These are phyloP conservation scores for Axea sp. DNA, from an alignment of 2,888 invertebrate genomes.

Conservation along the genomic window DNA sequence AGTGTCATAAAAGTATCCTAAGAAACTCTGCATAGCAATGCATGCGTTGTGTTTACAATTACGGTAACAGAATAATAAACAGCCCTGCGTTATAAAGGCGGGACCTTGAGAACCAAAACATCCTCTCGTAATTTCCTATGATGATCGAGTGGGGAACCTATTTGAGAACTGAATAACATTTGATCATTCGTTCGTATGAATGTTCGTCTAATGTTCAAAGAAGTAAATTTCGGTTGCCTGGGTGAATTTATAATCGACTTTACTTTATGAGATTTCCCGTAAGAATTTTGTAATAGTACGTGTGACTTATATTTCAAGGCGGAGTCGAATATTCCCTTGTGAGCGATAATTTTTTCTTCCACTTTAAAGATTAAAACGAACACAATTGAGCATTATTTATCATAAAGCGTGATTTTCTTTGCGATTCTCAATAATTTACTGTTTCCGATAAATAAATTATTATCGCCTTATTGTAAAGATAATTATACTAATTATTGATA, in stretches of 20 bases:
- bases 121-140: too few species aligned
- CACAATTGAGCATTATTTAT: too few species aligned
- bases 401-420: too few species aligned
- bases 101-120: too few species aligned
- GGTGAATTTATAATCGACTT: conserved; percentile 23
- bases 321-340: conserved; percentile 16
- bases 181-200: too few species aligned
- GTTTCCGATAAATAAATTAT: too few species aligned
- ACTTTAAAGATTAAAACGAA: conserved; percentile 17
- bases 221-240: conserved; percentile 12
- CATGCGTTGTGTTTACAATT: conserved; percentile 43
- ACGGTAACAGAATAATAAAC: conserved; percentile 46
- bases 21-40: conserved; percentile 21
- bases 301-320: conserved; percentile 29
- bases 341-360: conserved; percentile 7
- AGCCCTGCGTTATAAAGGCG: conserved; percentile 32
- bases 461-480: too few species aligned
- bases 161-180: too few species aligned
- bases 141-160: too few species aligned
- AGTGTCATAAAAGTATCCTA: conserved; percentile 49
- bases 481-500: too few species aligned
- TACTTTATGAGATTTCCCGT: conserved; percentile 31
- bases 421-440: too few species aligned
- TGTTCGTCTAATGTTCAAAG: conserved; percentile 5
- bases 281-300: conserved; percentile 34